Conservation (phyloP, 2,113 vertebrate species). For the Xyliphius kryptos region DNA sequence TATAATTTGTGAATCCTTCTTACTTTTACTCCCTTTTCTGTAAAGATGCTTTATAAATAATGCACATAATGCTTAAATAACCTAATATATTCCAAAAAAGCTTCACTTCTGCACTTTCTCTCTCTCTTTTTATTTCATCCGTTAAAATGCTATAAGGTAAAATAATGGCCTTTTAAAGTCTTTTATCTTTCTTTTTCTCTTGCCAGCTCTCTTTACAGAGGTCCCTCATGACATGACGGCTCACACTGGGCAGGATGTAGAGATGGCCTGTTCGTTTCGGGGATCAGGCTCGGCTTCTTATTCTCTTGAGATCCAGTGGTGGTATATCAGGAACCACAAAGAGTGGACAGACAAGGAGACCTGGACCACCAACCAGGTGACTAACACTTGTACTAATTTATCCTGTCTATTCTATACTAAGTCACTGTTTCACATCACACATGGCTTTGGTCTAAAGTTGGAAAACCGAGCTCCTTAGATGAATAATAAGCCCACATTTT, state of each 20-base stretch:
- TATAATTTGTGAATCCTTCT: background rate
- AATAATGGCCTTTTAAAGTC: slow-evolving; percentile 6
- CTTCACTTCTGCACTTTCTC: background rate
- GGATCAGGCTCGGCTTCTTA: slow-evolving; percentile 85
- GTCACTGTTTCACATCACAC: too few species aligned
- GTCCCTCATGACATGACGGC: slow-evolving; percentile 86
- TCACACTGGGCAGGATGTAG: slow-evolving; percentile 83
- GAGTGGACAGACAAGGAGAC: slow-evolving; percentile 77
- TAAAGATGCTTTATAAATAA: too few species aligned
- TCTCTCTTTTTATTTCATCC: background rate
- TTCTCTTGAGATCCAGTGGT: slow-evolving; percentile 98
- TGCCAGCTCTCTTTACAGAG: slow-evolving; percentile 92
- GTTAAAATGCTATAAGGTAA: background rate
- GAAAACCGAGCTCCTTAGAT: too few species aligned
- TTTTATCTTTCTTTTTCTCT: background rate
- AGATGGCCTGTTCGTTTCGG: slow-evolving; percentile 97
- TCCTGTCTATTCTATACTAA: too few species aligned
- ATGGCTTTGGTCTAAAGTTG: too few species aligned
- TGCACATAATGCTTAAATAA: too few species aligned
- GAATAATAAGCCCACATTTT: too few species aligned
- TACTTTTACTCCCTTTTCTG: background rate
- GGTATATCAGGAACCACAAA: slow-evolving; percentile 82
- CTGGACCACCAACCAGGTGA: slow-evolving; percentile 78
- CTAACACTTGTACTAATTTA: too few species aligned
- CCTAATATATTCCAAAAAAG: too few species aligned